A percentile compares a stretch with the other conserved stretches of the same genome.
Evolutionary conservation across 2,888 invertebrate genomes (phyloP).

Genomic region (Chironomus tentans): DNA sequence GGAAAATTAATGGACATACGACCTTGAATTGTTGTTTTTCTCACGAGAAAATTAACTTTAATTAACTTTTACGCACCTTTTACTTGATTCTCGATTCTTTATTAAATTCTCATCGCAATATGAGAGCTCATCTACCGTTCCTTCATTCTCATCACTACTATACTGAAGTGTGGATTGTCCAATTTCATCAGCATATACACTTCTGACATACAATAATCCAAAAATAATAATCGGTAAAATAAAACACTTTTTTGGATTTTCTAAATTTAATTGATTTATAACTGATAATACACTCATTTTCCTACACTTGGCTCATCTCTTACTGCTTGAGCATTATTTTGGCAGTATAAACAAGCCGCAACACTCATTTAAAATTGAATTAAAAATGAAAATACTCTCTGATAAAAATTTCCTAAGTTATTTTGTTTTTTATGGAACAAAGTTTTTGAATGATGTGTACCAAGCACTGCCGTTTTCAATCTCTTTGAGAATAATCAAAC

Average conservation of each 20-base stretch:
- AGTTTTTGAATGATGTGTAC: no score
- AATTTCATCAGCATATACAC: background rate
- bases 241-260: background rate
- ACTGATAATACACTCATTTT: slow-evolving; percentile 14
- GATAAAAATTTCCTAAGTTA: no score
- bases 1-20: background rate
- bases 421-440: no score
- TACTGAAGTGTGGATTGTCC: background rate
- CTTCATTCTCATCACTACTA: background rate
- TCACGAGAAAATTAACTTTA: background rate
- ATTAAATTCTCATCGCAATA: slow-evolving; percentile 27
- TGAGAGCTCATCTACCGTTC: slow-evolving; percentile 26
- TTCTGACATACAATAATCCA: background rate
- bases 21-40: background rate
- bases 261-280: background rate
- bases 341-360: background rate
- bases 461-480: no score
- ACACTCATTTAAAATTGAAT: background rate
- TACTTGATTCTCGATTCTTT: slow-evolving; percentile 22
- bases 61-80: slow-evolving; percentile 27
- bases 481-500: no score
- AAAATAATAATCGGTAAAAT: background rate
- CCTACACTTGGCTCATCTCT: background rate
- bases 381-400: background rate
- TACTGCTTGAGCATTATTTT: background rate